Conservation (phyloP, 2,888 invertebrate species). For the Agriopis marginaria region DNA sequence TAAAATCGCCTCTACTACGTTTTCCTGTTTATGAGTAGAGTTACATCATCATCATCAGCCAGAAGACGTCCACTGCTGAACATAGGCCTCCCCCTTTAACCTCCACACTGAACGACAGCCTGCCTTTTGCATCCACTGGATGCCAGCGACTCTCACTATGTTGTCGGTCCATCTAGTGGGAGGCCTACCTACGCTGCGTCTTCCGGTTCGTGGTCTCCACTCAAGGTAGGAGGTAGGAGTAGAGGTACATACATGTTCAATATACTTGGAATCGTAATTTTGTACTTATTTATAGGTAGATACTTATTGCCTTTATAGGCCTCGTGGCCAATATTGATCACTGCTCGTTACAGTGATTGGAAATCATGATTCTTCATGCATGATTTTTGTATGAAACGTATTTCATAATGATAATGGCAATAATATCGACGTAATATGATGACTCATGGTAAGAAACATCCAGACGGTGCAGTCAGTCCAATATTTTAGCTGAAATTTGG, state of each 20-base stretch:
- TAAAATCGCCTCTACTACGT: background rate
- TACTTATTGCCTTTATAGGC: slow-evolving; percentile 3
- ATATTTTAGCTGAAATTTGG: no score
- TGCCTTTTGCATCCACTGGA: no score
- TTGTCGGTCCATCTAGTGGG: no score
- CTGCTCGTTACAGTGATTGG: slow-evolving; percentile 36
- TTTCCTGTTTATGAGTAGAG: background rate
- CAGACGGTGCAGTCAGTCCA: no score
- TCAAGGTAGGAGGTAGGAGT: no score
- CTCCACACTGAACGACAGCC: no score
- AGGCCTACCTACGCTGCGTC: no score
- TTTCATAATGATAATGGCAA: slow-evolving; percentile 11
- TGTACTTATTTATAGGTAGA: background rate
- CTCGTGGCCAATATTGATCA: slow-evolving; percentile 32
- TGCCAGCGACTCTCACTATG: no score
- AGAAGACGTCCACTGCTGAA: no score
- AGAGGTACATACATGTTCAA: background rate
- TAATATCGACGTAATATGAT: slow-evolving; percentile 5
- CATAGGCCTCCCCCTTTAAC: no score
- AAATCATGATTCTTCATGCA: slow-evolving; percentile 12
- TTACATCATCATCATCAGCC: no score
- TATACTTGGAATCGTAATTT: slow-evolving; percentile 22
- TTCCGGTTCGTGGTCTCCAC: no score
- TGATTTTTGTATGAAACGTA: slow-evolving; percentile 17
- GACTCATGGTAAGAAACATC: background rate